A percentile compares a stretch with the other conserved stretches of the same genome.
Conservation (phyloP, 2,113 vertebrate species). For the Girardinichthys multiradiatus region DNA sequence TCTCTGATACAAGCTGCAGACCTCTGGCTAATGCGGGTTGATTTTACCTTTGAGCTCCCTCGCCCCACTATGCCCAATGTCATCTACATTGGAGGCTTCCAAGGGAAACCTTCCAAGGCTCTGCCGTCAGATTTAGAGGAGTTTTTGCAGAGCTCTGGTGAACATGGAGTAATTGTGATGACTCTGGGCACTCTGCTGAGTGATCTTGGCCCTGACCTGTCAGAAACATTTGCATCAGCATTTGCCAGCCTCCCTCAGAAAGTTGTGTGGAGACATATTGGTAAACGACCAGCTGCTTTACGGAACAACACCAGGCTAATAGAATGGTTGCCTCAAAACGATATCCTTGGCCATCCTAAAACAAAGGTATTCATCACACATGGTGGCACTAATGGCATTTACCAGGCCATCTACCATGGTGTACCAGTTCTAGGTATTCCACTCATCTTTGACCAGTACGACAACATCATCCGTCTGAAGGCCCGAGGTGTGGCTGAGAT, state of each 20-base stretch:
- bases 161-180: conserved; percentile 70
- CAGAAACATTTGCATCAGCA: conserved; percentile 57
- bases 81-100: conserved; percentile 76
- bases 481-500: conserved; percentile 51
- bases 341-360: conserved; percentile 73
- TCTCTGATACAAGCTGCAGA: conserved; percentile 68
- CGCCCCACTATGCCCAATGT: conserved; percentile 77
- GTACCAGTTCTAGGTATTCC: conserved; percentile 72
- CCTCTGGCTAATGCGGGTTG: conserved; percentile 71
- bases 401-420: conserved; percentile 69
- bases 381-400: conserved; percentile 71
- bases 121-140: conserved; percentile 66
- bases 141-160: conserved; percentile 70
- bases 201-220: conserved; percentile 48
- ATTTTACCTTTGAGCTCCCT: conserved; percentile 76
- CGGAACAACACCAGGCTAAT: conserved; percentile 73
- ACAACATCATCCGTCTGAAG: conserved; percentile 68
- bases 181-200: conserved; percentile 71
- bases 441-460: conserved; percentile 71
- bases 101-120: conserved; percentile 59
- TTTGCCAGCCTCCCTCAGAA: conserved; percentile 72
- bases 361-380: conserved; percentile 68
- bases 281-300: conserved; percentile 26
- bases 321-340: conserved; percentile 75
- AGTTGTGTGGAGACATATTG: conserved; percentile 73